Conservation (phyloP, 2,888 invertebrate species). For the Gordius sp. region DNA sequence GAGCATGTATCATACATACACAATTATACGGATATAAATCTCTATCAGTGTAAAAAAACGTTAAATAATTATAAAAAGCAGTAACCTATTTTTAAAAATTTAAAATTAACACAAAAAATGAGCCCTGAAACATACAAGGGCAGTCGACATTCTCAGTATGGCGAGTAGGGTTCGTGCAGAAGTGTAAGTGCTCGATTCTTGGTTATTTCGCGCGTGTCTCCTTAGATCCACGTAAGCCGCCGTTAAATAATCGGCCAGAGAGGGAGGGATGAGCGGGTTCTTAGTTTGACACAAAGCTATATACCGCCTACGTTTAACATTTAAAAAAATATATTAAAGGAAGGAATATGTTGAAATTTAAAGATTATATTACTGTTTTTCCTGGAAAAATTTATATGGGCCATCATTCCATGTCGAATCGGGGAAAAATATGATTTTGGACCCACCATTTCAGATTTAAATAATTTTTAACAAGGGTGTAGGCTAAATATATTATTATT, state of each 20-base stretch:
- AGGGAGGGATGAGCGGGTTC: conserved; percentile 56
- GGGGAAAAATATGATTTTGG: too few species aligned
- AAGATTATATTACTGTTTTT: too few species aligned
- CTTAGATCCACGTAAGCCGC: conserved; percentile 37
- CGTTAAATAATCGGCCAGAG: conserved; percentile 62
- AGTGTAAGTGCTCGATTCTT: conserved; percentile 61
- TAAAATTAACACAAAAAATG: conserved; percentile 12
- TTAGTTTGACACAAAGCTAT: conserved; percentile 64
- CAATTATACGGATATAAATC: too few species aligned
- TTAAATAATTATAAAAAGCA: conserved; percentile 13
- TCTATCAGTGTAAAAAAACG: too few species aligned
- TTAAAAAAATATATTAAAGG: too few species aligned
- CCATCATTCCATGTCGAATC: too few species aligned
- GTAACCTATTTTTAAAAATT: not conserved
- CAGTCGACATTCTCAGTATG: conserved; percentile 65
- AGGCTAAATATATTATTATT: too few species aligned
- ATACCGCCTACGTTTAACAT: conserved; percentile 59
- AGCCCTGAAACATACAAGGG: conserved; percentile 41
- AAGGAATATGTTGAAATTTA: too few species aligned
- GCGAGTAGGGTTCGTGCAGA: conserved; percentile 80
- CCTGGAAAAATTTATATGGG: too few species aligned
- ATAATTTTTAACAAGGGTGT: too few species aligned
- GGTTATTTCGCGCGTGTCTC: conserved; percentile 56
- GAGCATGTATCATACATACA: too few species aligned
- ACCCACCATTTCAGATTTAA: too few species aligned